These are phyloP conservation scores for Nyctibius bracteatus DNA, from an alignment of 2,113 vertebrate species.

Conservation along the genomic window DNA sequence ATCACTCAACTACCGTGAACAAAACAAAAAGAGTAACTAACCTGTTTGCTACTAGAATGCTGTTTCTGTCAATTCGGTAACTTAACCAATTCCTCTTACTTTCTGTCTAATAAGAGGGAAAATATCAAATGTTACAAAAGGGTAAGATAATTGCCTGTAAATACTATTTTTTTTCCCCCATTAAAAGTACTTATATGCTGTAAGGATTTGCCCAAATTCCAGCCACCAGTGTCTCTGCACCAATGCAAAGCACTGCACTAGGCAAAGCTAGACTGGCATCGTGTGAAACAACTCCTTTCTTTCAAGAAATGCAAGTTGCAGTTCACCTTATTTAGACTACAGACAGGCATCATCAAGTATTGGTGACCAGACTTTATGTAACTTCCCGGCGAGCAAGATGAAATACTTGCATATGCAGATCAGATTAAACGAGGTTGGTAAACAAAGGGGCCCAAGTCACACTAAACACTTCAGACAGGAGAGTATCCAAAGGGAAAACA, in stretches of 20 bases:
- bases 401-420: neutral
- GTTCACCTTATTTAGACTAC: neutral
- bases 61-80: neutral
- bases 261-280: neutral
- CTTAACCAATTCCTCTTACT: neutral
- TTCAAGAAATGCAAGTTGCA: neutral
- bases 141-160: neutral
- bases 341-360: neutral
- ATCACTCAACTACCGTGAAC: neutral
- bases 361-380: neutral
- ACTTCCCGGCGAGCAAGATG: neutral
- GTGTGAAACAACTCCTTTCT: neutral
- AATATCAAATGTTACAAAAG: neutral
- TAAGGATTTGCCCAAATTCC: neutral
- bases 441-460: neutral
- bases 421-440: neutral
- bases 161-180: neutral
- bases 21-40: neutral
- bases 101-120: neutral
- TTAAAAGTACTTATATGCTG: neutral
- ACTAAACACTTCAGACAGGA: neutral
- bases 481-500: neutral
- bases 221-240: neutral
- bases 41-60: neutral
- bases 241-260: neutral